These are phyloP conservation scores for Lycaena phlaeas DNA, from an alignment of 2,888 invertebrate species.

Conservation along the genomic window DNA sequence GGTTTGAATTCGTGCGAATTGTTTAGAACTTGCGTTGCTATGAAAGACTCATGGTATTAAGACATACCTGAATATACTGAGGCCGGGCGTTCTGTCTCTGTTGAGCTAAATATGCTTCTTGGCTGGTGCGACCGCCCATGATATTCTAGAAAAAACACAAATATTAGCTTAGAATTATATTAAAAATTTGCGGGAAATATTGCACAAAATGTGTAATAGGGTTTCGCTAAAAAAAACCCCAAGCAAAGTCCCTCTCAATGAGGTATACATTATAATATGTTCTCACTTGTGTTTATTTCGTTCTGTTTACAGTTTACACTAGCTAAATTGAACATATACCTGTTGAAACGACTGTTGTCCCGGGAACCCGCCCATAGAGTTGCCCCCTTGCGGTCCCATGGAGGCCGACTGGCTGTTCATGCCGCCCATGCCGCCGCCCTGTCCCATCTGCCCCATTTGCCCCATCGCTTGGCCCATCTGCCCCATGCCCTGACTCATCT, in stretches of 20 bases:
- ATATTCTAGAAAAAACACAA: conserved; percentile 63
- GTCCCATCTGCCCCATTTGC: conserved; percentile 71
- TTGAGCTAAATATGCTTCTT: conserved; percentile 73
- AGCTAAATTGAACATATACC: conserved; percentile 27
- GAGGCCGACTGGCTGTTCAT: conserved; percentile 65
- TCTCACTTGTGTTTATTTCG: too few relatives aligned
- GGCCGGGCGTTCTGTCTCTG: conserved; percentile 75
- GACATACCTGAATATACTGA: conserved; percentile 80
- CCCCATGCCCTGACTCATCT: conserved; percentile 59
- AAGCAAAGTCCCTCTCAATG: too few relatives aligned
- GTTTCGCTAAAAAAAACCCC: too few relatives aligned
- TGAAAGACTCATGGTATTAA: too few relatives aligned
- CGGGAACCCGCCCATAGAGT: conserved; percentile 66
- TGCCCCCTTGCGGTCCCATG: conserved; percentile 65
- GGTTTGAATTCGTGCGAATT: too few relatives aligned
- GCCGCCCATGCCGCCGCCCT: conserved; percentile 55
- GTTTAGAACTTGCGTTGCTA: too few relatives aligned
- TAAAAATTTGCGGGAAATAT: too few relatives aligned
- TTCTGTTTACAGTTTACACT: too few relatives aligned
- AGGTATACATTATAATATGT: too few relatives aligned
- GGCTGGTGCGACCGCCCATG: conserved; percentile 72
- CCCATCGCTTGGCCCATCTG: conserved; percentile 67
- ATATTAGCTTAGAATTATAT: neutral
- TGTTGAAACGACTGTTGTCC: conserved; percentile 69
- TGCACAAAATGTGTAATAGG: too few relatives aligned